Conservation (phyloP, 2,113 vertebrate species). For the Cavia porcellus region DNA sequence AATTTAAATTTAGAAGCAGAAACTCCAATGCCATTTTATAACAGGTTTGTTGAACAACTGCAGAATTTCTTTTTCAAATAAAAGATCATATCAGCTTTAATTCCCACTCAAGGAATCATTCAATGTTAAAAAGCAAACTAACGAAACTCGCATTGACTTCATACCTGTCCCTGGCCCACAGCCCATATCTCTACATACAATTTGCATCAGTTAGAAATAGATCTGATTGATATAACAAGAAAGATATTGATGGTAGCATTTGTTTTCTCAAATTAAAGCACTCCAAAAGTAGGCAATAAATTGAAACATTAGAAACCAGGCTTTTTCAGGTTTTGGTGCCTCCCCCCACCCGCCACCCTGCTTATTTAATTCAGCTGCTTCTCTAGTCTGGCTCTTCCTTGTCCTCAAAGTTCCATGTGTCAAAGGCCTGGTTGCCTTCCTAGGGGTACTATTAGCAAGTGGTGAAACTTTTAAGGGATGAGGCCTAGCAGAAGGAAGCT, state of each 20-base stretch:
- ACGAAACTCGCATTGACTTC: background rate
- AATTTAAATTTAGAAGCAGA: slow-evolving; percentile 4
- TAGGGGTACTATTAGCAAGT: background rate
- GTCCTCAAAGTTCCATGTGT: background rate
- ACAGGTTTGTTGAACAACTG: background rate
- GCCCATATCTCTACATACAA: background rate
- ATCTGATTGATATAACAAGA: background rate
- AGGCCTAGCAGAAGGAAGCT: background rate
- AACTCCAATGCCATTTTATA: background rate
- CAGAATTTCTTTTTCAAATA: background rate
- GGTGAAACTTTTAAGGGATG: background rate
- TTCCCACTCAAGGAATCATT: background rate
- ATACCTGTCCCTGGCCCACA: background rate
- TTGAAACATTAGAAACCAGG: background rate
- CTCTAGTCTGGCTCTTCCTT: background rate
- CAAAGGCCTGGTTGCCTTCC: background rate
- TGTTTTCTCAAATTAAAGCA: background rate
- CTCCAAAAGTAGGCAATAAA: background rate
- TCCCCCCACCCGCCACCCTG: background rate
- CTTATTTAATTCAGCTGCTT: background rate
- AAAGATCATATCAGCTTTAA: background rate
- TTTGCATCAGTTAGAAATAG: background rate
- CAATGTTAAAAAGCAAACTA: background rate
- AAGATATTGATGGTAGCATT: background rate
- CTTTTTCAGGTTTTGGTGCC: background rate